Evolutionary conservation across 2,888 invertebrate genomes (phyloP).

Genomic region (Unio pictorum): DNA sequence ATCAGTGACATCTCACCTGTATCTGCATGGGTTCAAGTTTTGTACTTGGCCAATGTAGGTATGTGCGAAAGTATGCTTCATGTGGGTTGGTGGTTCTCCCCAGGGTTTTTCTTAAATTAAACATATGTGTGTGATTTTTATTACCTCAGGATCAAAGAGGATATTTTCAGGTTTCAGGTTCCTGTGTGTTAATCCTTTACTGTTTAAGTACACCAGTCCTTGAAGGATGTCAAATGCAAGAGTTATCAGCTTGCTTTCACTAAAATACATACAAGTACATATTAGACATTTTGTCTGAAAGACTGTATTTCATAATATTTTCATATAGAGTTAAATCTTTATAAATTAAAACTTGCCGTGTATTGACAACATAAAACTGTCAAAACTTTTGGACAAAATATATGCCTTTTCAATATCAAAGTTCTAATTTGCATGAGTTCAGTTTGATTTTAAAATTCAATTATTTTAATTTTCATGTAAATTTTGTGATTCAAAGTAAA

Average conservation of each 20-base stretch:
- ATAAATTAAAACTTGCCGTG: neutral
- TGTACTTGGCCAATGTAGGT: too few relatives aligned
- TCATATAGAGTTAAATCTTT: neutral
- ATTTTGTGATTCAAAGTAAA: too few relatives aligned
- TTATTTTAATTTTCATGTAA: too few relatives aligned
- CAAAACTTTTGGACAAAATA: too few relatives aligned
- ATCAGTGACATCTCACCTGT: too few relatives aligned
- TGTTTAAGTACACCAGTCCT: constrained; percentile 83
- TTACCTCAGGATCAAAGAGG: constrained; percentile 80
- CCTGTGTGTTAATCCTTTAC: constrained; percentile 82
- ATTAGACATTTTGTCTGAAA: neutral
- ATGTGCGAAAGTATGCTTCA: neutral
- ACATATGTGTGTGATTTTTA: neutral
- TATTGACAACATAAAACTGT: neutral
- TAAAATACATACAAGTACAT: constrained; percentile 72
- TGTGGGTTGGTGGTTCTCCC: too few relatives aligned
- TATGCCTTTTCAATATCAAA: too few relatives aligned
- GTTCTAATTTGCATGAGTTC: too few relatives aligned
- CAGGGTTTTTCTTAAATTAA: neutral
- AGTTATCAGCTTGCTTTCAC: constrained; percentile 75
- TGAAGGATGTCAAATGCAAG: constrained; percentile 83
- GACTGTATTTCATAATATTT: neutral
- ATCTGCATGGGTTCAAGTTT: too few relatives aligned
- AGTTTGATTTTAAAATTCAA: too few relatives aligned
- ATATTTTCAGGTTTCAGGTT: constrained; percentile 89